Evolutionary conservation across 2,113 vertebrate genomes (phyloP).

Genomic region (Notiomystis cincta): DNA sequence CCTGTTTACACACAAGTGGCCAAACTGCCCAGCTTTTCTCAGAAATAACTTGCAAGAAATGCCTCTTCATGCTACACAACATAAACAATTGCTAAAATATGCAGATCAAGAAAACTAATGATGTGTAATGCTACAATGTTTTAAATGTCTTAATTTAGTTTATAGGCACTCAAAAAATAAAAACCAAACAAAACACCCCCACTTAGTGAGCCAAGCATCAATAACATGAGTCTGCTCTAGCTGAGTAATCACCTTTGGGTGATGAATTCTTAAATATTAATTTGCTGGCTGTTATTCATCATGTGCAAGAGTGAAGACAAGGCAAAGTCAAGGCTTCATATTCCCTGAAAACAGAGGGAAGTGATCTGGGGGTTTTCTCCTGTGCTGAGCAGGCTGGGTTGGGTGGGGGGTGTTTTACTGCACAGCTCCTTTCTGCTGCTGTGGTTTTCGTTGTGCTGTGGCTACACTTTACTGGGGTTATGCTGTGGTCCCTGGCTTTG

Average conservation of each 20-base stretch:
- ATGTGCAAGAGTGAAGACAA: neutral
- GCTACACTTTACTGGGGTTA: fast-evolving
- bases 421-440: neutral
- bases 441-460: neutral
- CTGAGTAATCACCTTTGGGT: constrained; percentile 21
- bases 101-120: constrained; percentile 33
- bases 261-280: constrained; percentile 62
- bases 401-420: neutral
- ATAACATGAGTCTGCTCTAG: neutral
- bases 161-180: constrained; percentile 2
- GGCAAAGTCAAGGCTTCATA: neutral
- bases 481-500: neutral
- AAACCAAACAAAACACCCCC: neutral
- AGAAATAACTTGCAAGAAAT: neutral
- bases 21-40: neutral
- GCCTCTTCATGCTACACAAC: neutral
- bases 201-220: constrained; percentile 27
- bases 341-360: neutral
- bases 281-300: constrained; percentile 35
- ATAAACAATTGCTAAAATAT: constrained; percentile 36
- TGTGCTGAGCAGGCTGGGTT: neutral
- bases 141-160: constrained; percentile 51
- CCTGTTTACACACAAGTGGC: neutral
- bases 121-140: constrained; percentile 5
- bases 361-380: neutral